Conservation (phyloP, 1,140 invertebrate species). For the Trachelipus rathkii region DNA sequence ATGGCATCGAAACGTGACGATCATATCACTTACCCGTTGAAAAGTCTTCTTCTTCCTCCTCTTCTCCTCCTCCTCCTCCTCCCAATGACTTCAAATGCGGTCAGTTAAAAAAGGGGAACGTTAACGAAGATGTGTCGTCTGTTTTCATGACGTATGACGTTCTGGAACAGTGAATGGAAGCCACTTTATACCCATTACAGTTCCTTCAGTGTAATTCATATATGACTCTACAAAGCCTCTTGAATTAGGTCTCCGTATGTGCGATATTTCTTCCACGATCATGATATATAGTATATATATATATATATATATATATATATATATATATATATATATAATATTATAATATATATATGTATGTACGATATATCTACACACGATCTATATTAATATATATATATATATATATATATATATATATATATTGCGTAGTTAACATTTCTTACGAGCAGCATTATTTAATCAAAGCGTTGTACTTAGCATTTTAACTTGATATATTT, state of each 20-base stretch:
- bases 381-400: too few relatives aligned
- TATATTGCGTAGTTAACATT: too few relatives aligned
- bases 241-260: conserved; percentile 42
- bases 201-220: conserved; percentile 40
- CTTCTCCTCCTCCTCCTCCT: too few relatives aligned
- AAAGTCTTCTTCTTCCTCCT: not conserved
- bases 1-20: too few relatives aligned
- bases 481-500: too few relatives aligned
- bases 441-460: too few relatives aligned
- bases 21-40: not conserved
- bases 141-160: conserved; percentile 41
- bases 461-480: too few relatives aligned
- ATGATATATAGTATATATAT: not conserved
- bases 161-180: conserved; percentile 30
- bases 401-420: too few relatives aligned
- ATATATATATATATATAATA: too few relatives aligned
- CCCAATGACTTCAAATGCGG: too few relatives aligned
- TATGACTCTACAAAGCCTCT: conserved; percentile 42
- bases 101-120: conserved; percentile 49
- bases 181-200: conserved; percentile 43
- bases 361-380: too few relatives aligned
- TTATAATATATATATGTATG: too few relatives aligned
- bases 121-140: conserved; percentile 59
- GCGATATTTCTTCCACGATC: conserved; percentile 25
- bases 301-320: conserved; percentile 8